Base-by-base conservation (phyloP, 2,888 invertebrate genomes). In the Phytoseiulus persimilis region DNA sequence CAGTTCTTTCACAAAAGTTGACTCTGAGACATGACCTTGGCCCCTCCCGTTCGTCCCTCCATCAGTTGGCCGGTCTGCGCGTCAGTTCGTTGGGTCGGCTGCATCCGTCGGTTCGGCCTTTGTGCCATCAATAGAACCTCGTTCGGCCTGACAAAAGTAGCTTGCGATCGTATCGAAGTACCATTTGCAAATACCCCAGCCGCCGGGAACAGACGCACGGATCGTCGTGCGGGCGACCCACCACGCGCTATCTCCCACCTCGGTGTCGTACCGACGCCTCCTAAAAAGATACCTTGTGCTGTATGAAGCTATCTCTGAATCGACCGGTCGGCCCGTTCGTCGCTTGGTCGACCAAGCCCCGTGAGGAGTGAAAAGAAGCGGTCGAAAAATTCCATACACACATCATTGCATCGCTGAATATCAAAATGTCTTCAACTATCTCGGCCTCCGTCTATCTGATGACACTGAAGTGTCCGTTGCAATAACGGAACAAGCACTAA, bases 221-320 rank as follows among this genome's bases (percentile, higher is more conserved):
- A 23, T 28, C 65, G 65, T 65, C 23, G 28, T 23, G 65, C 65
- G 65, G 65, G 23, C 14, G 18, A 11, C 28, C 5, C 11, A 65
- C 65, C 65, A 28, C 65, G 18, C 65, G 65, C 65, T 65, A 65
- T 65, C 65, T 65, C 28, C 65, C 65, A 65, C 65, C 65, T 65
- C 65, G 65, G 18, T 65, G 65, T 65, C 65, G 65, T 65, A 65
- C 65, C 65, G 18, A 65, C 65, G 65, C 65, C 65, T 65, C 9
- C 39, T 39, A 23, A 6, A 65, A 18, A 65, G 65, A 65, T 28
- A 65, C 28, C 65, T 65, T 28, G 65, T 65, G 65, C 18, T 65
- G 65, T n/a, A 87, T 87, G 39, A 45, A 87, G 32, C 87, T 33
- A 87, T 87, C 87, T 2, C 11, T 33, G 33, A 84, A 33, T 84